phyloP scores from a whole-genome alignment of 2,797 vertebrate genomes.

The Clarias platycephalus region DNA sequence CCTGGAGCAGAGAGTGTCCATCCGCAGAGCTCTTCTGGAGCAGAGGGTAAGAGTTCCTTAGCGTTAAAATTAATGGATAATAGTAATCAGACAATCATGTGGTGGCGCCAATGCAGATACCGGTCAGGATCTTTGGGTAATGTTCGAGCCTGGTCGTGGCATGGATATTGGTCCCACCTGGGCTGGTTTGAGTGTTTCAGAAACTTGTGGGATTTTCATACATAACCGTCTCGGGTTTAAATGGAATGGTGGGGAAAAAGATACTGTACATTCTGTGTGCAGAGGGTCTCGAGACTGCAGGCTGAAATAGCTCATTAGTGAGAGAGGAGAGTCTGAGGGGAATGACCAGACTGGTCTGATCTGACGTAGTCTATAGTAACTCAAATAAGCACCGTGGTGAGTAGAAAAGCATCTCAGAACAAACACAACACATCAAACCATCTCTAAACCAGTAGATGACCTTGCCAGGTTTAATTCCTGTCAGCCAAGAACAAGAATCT shows the following conservation, averaged over 20 bases:
- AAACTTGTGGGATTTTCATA: background rate
- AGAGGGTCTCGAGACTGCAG: too few relatives aligned
- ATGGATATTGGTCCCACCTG: background rate
- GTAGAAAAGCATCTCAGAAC: background rate
- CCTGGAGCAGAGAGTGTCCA: slow-evolving; percentile 89
- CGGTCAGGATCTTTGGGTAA: background rate
- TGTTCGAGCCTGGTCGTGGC: background rate
- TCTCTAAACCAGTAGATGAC: background rate
- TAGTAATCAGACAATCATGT: background rate
- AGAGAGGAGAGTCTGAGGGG: too few relatives aligned
- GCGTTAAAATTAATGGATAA: background rate
- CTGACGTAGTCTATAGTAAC: too few relatives aligned
- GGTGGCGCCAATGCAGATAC: background rate
- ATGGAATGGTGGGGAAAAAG: too few relatives aligned
- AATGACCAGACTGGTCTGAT: too few relatives aligned
- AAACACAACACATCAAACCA: background rate
- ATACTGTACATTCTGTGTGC: background rate
- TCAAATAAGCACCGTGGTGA: background rate
- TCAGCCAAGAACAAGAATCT: too few relatives aligned
- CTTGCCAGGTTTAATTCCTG: too few relatives aligned
- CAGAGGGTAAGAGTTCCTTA: slow-evolving; percentile 76
- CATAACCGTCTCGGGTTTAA: background rate
- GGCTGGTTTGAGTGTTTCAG: background rate
- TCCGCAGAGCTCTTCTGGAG: slow-evolving; percentile 87
- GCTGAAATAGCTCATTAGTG: too few relatives aligned